A percentile compares a stretch with the other conserved stretches of the same genome.
These are phyloP conservation scores for Drosophila infuscata DNA, from an alignment of 2,888 invertebrate species.

Conservation along the genomic window DNA sequence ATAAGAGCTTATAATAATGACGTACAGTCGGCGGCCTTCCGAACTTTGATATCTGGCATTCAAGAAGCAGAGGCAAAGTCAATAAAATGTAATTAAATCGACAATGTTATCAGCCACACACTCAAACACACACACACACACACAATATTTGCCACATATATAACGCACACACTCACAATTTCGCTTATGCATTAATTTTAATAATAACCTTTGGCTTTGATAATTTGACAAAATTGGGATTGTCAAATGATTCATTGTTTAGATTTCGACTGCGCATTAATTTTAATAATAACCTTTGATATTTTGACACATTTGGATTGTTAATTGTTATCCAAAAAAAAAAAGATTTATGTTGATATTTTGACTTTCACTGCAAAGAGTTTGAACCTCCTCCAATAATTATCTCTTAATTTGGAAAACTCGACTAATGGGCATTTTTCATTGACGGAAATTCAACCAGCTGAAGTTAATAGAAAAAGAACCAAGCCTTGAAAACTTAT, in stretches of 20 bases:
- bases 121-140: slow-evolving; percentile 5
- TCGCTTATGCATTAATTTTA: slow-evolving; percentile 36
- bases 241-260: slow-evolving; percentile 18
- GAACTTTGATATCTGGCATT: slow-evolving; percentile 26
- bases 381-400: neutral
- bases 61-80: slow-evolving; percentile 45
- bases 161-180: slow-evolving; percentile 25
- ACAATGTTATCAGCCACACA: slow-evolving; percentile 69
- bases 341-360: slow-evolving; percentile 1
- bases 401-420: neutral
- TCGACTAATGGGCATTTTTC: neutral
- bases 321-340: slow-evolving; percentile 8
- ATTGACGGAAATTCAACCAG: neutral
- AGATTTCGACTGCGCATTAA: slow-evolving; percentile 18
- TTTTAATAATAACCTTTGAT: slow-evolving; percentile 19
- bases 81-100: slow-evolving; percentile 81
- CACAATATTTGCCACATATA: slow-evolving; percentile 1
- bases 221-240: slow-evolving; percentile 11
- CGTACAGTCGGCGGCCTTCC: slow-evolving; percentile 48
- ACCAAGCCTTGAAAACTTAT: neutral
- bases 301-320: slow-evolving; percentile 18
- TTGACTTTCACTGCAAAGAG: neutral
- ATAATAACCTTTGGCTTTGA: slow-evolving; percentile 20
- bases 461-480: neutral
- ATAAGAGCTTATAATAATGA: slow-evolving; percentile 68